Percentiles rank a stretch among this genome's conserved stretches.
Conservation (phyloP, 2,888 invertebrate species). For the Caenorhabditis angaria region DNA sequence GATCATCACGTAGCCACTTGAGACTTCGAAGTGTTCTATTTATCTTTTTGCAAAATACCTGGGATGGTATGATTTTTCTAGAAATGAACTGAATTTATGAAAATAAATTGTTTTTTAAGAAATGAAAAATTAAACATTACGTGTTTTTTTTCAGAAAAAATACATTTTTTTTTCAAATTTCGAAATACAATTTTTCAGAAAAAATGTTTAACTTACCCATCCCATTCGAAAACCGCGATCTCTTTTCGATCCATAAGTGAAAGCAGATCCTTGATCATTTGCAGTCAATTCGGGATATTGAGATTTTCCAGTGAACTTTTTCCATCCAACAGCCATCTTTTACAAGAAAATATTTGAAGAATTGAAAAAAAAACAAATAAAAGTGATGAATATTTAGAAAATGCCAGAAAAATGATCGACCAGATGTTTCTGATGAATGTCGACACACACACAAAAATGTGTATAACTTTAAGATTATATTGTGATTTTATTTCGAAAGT, state of each 20-base stretch:
- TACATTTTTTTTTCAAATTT: not conserved
- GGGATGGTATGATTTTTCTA: too few relatives aligned
- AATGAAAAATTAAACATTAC: too few relatives aligned
- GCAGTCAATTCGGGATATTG: slow-evolving; percentile 56
- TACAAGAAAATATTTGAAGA: not conserved
- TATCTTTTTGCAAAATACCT: too few relatives aligned
- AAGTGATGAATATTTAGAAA: not conserved
- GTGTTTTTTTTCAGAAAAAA: too few relatives aligned
- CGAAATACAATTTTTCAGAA: not conserved
- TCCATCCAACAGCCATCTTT: slow-evolving; percentile 61
- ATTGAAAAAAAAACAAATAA: not conserved
- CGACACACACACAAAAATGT: not conserved
- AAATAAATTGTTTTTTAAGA: too few relatives aligned
- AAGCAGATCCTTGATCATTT: slow-evolving; percentile 47
- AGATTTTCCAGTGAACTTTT: slow-evolving; percentile 56
- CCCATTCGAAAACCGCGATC: slow-evolving; percentile 54
- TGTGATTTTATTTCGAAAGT: not conserved
- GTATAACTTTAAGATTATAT: not conserved
- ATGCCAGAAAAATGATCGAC: not conserved
- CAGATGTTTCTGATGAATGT: slow-evolving; percentile 2
- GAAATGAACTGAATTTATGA: too few relatives aligned
- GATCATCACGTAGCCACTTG: not conserved
- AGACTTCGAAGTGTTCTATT: too few relatives aligned
- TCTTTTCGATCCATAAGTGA: slow-evolving; percentile 58
- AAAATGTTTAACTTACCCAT: slow-evolving; percentile 44